Evolutionary conservation across 2,797 vertebrate genomes (phyloP).

Genomic region (Pachyuromys duprasi): DNA sequence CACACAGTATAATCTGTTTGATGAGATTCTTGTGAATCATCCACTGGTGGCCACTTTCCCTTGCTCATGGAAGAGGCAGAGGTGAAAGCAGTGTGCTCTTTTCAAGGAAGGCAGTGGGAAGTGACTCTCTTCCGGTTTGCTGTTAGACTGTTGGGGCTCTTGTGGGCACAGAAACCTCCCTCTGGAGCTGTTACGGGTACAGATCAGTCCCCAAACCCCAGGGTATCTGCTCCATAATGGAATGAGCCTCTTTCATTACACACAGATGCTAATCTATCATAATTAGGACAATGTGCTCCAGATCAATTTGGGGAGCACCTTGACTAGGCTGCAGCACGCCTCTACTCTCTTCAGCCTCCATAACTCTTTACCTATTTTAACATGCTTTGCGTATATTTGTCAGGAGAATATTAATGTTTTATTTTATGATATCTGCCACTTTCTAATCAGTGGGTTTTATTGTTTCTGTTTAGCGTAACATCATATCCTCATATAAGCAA

Average conservation of each 20-base stretch:
- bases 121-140: too few relatives aligned
- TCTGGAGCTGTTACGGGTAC: accelerated
- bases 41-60: neutral
- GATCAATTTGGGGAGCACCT: neutral
- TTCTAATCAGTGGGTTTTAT: constrained; percentile 87
- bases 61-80: neutral
- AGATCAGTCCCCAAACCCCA: accelerated
- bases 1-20: constrained; percentile 33
- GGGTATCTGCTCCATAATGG: accelerated
- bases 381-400: constrained; percentile 76
- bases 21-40: neutral
- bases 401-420: constrained; percentile 83
- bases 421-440: constrained; percentile 80
- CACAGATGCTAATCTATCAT: neutral
- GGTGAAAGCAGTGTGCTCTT: accelerated
- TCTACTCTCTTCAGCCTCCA: neutral
- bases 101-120: neutral
- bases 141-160: accelerated
- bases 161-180: neutral
- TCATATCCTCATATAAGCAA: constrained; percentile 80
- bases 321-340: accelerated
- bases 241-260: neutral
- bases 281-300: neutral
- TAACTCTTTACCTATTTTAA: constrained; percentile 50
- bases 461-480: constrained; percentile 85